phyloP scores from a whole-genome alignment of 1,140 invertebrate species.

The Drosophila elegans region DNA sequence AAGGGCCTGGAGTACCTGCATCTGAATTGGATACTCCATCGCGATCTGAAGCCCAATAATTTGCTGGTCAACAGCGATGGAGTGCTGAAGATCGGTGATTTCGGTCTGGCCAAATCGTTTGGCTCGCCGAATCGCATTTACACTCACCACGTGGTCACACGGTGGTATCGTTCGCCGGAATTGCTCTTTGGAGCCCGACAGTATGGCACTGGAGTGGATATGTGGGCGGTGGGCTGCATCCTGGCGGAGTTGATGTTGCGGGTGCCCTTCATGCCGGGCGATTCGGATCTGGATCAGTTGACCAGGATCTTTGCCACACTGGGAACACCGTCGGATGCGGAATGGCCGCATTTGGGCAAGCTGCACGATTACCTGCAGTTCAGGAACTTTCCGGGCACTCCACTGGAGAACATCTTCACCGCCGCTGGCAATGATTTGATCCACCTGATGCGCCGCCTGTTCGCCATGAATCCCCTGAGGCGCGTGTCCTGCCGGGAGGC shows the following conservation, averaged over 20 bases:
- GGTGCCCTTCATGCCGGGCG: slow-evolving; percentile 97
- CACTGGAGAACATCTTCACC: slow-evolving; percentile 96
- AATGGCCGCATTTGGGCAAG: slow-evolving; percentile 94
- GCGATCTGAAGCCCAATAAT: slow-evolving; percentile 99
- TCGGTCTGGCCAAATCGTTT: slow-evolving; percentile 98
- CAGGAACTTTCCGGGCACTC: slow-evolving; percentile 93
- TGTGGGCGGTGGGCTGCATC: slow-evolving; percentile 99
- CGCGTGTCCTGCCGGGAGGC: slow-evolving; percentile 93
- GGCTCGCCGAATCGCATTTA: slow-evolving; percentile 98
- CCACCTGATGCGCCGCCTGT: slow-evolving; percentile 91
- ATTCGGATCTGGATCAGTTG: slow-evolving; percentile 98
- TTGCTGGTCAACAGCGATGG: slow-evolving; percentile 97
- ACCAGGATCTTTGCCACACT: slow-evolving; percentile 96
- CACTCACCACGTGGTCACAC: slow-evolving; percentile 99
- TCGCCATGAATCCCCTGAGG: slow-evolving; percentile 94
- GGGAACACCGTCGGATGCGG: slow-evolving; percentile 96
- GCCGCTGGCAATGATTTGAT: slow-evolving; percentile 98
- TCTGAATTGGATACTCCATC: slow-evolving; percentile 97
- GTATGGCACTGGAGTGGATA: slow-evolving; percentile 98
- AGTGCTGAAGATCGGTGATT: slow-evolving; percentile 98
- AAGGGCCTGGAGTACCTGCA: slow-evolving; percentile 97
- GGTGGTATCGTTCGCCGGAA: slow-evolving; percentile 97
- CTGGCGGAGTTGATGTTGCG: slow-evolving; percentile 96
- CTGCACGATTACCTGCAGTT: slow-evolving; percentile 97
- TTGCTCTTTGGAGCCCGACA: slow-evolving; percentile 97